A percentile compares a stretch with the other conserved stretches of the same genome.
phyloP scores from a whole-genome alignment of 2,888 invertebrate genomes.

The Mechanitis mazaeus region DNA sequence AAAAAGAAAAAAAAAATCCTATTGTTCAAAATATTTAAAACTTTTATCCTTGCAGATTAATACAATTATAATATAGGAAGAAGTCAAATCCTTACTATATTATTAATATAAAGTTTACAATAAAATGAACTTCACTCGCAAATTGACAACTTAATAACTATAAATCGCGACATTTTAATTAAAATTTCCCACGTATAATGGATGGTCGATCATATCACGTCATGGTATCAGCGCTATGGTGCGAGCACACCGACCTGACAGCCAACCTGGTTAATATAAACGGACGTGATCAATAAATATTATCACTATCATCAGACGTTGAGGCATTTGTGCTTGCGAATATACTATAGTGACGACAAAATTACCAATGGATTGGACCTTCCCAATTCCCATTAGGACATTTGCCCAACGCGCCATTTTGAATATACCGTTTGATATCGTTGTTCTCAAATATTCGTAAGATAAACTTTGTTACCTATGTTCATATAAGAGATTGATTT shows the following conservation, averaged over 20 bases:
- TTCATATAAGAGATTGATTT: too few species aligned
- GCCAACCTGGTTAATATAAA: constrained; percentile 62
- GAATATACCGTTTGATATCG: too few species aligned
- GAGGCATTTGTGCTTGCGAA: constrained; percentile 31
- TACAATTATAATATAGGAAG: background rate
- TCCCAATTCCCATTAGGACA: too few species aligned
- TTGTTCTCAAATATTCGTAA: too few species aligned
- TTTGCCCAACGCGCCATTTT: too few species aligned
- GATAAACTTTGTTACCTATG: too few species aligned
- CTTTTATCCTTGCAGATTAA: too few species aligned
- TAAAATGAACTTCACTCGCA: constrained; percentile 1
- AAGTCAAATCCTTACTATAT: constrained; percentile 1
- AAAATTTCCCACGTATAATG: constrained; percentile 31
- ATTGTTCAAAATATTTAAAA: too few species aligned
- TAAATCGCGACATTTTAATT: constrained; percentile 11
- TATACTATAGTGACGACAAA: too few species aligned
- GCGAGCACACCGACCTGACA: constrained; percentile 56
- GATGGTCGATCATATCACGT: constrained; percentile 45
- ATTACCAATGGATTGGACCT: too few species aligned
- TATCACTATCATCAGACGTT: constrained; percentile 45
- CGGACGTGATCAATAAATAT: constrained; percentile 65
- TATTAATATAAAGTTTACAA: constrained; percentile 4
- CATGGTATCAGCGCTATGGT: constrained; percentile 45
- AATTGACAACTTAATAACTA: constrained; percentile 2
- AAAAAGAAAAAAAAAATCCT: too few species aligned